These are phyloP conservation scores for Brachyrhaphis roseni DNA, from an alignment of 2,797 vertebrate genomes.

Conservation along the genomic window DNA sequence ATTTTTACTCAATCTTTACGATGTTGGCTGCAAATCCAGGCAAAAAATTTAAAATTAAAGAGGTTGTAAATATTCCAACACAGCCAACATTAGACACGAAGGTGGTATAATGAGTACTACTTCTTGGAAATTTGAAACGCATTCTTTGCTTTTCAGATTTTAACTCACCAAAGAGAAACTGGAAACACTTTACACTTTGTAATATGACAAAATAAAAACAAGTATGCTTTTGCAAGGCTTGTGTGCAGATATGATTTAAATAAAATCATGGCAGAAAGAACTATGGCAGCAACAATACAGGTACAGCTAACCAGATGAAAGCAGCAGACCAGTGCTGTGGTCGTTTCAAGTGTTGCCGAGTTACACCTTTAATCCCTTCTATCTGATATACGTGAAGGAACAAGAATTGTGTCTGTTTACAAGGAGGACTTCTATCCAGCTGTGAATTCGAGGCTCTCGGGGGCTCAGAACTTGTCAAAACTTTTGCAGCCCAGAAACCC, in stretches of 20 bases:
- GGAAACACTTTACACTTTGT: neutral
- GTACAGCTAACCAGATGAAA: slow-evolving; percentile 33
- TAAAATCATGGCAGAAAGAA: slow-evolving; percentile 2
- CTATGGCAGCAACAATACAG: slow-evolving; percentile 22
- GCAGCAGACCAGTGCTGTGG: slow-evolving; percentile 1
- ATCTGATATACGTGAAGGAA: slow-evolving; percentile 47
- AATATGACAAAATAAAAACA: neutral
- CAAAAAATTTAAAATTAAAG: neutral
- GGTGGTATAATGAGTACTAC: slow-evolving; percentile 30
- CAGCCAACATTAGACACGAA: too few relatives aligned
- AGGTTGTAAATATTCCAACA: neutral
- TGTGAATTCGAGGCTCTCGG: slow-evolving; percentile 51
- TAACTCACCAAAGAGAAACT: neutral
- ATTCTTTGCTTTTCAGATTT: neutral
- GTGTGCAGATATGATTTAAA: neutral
- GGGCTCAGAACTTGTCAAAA: slow-evolving; percentile 43
- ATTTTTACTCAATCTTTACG: neutral
- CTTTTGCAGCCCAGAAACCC: slow-evolving; percentile 53
- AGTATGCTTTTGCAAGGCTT: neutral
- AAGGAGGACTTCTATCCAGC: slow-evolving; percentile 56
- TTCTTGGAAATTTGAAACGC: neutral
- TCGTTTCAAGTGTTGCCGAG: slow-evolving; percentile 40
- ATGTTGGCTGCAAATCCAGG: neutral
- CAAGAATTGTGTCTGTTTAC: slow-evolving; percentile 39
- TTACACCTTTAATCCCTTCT: slow-evolving; percentile 52